Evolutionary conservation across 2,113 vertebrate genomes (phyloP).

Genomic region (cat (Felis catus)): F.catus_Fca126_mat1.0 CM031411.1:30559501-30560000

Average conservation of each 20-base stretch:
- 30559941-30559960: not conserved
- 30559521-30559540: conserved; percentile 33
- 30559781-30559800: not conserved
- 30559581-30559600: conserved; percentile 24
- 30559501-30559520: not conserved
- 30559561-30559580: conserved; percentile 48
- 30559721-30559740: not conserved
- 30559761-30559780: not conserved
- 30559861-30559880: not conserved
- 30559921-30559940: not conserved
- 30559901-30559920: not conserved
- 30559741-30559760: not conserved
- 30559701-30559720: conserved; percentile 25
- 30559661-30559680: not conserved
- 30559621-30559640: not conserved
- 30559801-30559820: not conserved
- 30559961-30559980: not conserved
- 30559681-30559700: not conserved
- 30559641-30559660: not conserved
- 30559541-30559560: conserved; percentile 20
- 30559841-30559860: not conserved
- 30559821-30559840: not conserved
- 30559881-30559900: not conserved
- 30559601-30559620: conserved; percentile 26
- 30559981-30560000: not conserved